Percentiles rank a stretch among this genome's conserved stretches.
Conservation (phyloP, 2,113 vertebrate species). For the Bubalus kerabau region DNA sequence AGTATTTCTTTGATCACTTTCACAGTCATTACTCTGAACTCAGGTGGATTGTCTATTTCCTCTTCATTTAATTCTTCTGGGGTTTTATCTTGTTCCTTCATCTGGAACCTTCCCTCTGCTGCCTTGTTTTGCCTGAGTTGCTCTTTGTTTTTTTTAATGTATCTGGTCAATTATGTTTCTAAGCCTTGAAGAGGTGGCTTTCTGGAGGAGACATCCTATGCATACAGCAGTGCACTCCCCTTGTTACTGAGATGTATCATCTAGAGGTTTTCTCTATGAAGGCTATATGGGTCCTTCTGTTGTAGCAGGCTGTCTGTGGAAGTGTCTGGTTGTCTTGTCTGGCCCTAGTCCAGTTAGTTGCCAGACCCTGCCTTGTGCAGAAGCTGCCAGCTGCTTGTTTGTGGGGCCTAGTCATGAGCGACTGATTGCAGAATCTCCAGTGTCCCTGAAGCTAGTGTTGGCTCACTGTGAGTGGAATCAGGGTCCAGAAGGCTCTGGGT, state of each 20-base stretch:
- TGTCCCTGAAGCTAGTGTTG: not conserved
- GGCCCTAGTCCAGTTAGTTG: not conserved
- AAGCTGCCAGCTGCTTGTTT: not conserved
- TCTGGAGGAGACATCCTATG: not conserved
- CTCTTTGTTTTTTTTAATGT: not conserved
- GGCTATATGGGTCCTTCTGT: not conserved
- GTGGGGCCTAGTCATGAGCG: not conserved
- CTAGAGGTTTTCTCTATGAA: not conserved
- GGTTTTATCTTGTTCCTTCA: not conserved
- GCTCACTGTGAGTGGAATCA: not conserved
- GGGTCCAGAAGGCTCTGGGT: not conserved
- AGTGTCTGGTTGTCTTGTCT: not conserved
- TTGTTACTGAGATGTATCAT: not conserved
- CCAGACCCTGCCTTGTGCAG: not conserved
- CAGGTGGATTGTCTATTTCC: not conserved
- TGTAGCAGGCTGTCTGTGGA: not conserved
- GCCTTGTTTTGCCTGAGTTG: not conserved
- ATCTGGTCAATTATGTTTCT: not conserved
- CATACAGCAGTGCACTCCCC: not conserved
- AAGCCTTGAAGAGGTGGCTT: not conserved
- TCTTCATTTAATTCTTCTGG: not conserved
- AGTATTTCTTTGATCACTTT: not conserved
- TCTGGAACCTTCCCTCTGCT: not conserved
- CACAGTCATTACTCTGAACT: not conserved
- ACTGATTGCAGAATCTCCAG: not conserved